These are phyloP conservation scores for Penelope pileata DNA, from an alignment of 2,113 vertebrate species.

Conservation along the genomic window DNA sequence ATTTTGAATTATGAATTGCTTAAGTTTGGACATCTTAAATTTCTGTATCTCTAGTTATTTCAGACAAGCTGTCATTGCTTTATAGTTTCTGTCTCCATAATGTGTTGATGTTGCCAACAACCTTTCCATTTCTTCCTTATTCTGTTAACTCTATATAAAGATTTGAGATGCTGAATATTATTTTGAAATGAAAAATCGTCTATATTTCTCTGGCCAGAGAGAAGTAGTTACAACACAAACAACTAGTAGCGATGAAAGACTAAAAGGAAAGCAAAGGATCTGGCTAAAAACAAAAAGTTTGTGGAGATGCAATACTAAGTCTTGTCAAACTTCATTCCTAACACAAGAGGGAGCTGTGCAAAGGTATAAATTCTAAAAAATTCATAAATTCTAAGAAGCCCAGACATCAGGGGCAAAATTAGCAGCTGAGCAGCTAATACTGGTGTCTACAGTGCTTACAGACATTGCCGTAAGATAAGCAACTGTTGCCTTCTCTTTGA, in stretches of 20 bases:
- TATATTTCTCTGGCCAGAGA: background rate
- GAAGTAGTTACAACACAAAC: background rate
- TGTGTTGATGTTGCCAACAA: fast-evolving
- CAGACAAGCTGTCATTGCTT: background rate
- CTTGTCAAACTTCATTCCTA: background rate
- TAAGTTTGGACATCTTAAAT: background rate
- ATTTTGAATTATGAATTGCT: background rate
- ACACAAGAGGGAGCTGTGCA: slow-evolving; percentile 11
- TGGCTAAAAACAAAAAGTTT: background rate
- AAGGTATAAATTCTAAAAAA: background rate
- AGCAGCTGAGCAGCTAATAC: background rate
- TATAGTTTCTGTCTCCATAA: background rate
- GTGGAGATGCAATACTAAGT: too few species aligned
- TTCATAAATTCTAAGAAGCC: fast-evolving
- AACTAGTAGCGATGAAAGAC: background rate
- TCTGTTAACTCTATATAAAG: background rate
- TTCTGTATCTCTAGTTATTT: background rate
- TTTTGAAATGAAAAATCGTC: background rate
- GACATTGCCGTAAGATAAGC: background rate
- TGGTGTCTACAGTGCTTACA: fast-evolving
- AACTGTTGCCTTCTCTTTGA: background rate
- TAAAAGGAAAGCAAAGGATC: background rate
- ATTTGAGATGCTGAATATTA: background rate
- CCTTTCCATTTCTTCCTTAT: background rate
- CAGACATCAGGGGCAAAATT: fast-evolving